Percentiles rank a stretch among this genome's conserved stretches.
Conservation (phyloP, 2,797 vertebrate genomes). For the Pristis pectinata region DNA sequence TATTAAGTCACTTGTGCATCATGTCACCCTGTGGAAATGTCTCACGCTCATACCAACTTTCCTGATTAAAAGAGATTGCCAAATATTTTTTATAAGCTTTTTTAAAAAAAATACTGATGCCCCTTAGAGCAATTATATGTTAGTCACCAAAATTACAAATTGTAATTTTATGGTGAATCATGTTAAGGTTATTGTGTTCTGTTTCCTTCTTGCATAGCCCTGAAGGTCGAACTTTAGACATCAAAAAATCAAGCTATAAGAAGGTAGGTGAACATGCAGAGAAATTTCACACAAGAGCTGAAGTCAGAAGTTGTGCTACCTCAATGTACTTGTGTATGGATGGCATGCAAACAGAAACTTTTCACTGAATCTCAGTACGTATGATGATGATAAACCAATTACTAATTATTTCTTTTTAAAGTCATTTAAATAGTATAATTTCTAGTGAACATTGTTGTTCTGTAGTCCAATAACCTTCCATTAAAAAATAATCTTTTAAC, state of each 20-base stretch:
- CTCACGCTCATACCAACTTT: background rate
- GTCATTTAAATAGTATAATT: background rate
- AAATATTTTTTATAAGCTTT: background rate
- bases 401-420: background rate
- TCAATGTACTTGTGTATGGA: no score
- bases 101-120: no score
- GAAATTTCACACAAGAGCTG: background rate
- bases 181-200: background rate
- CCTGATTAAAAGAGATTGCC: background rate
- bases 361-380: no score
- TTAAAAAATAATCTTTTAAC: background rate
- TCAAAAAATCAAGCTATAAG: conserved; percentile 95
- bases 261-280: conserved; percentile 66
- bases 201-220: conserved; percentile 59
- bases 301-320: no score
- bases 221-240: conserved; percentile 75
- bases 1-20: background rate
- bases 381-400: no score
- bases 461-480: background rate
- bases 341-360: no score
- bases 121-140: no score
- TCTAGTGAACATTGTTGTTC: background rate
- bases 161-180: background rate
- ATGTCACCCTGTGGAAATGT: background rate
- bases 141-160: background rate